Base-by-base conservation (phyloP, 2,797 vertebrate species). In the Xerus rutilus region DNA sequence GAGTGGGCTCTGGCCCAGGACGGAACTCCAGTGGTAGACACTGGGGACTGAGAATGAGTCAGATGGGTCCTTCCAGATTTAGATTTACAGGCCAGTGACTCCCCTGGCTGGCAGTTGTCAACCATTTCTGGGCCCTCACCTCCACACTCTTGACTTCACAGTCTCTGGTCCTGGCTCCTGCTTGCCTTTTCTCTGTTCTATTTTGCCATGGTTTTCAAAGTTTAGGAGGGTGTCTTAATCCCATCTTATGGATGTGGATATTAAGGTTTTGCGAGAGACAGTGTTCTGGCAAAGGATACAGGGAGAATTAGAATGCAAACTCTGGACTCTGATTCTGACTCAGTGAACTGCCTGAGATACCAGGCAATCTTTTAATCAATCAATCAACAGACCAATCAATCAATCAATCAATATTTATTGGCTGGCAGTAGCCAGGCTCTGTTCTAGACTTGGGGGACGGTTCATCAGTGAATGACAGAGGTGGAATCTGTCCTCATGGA, bases 231-330 rank as follows among this genome's bases (percentile, higher is more conserved):
- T 77, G 32, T n/a, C 69, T 39, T 57, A 57, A 45, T 35, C 11
- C 49, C 21, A 59, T 74, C 88, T 67, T 59, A 54, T 65, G 59
- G 52, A 52, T 72, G 20, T 67, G 35, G 70, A 95, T 67, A 82
- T 25, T 47, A 28, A 92, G 35, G 74, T 67, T 93, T 62, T 69
- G 81, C 78, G 62, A 86, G 49, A 72, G 9, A 18, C 21, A 30
- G 6, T 70, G 5, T 89, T 91, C 59, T 25, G 57, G 69, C 30
- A 65, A 89, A 92, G 35, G 64, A 83, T 9, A 9, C 3, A n/a
- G n/a, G 39, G 35, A 69, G 39, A 95, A 92, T 83, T 83, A 72
- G 39, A 95, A 62, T 73, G 81, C 18, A 57, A 94, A 32, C 59
- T 35, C 65, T 57, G 52, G 59, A 28, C 84, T 89, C 84, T 72